Evolutionary conservation across 2,797 vertebrate genomes (phyloP), one percentile per base, ranked within the genome.

Genomic region (Crax fasciolata): DNA sequence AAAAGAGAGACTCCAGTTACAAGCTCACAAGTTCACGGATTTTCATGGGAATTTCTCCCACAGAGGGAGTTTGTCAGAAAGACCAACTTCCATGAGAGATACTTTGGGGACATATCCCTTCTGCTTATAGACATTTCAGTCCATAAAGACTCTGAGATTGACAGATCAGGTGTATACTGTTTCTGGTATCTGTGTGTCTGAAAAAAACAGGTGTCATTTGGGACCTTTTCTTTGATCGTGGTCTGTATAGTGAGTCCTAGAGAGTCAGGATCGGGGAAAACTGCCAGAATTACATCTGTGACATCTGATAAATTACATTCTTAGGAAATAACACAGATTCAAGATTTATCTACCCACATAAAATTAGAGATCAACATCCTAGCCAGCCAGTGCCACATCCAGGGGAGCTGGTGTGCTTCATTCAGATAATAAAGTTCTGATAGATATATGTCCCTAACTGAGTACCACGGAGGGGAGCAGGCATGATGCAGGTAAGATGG

Each of bases 231-330:
- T 83, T 84, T 52, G 28, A 35, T 7, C 2, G 1, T 55, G 6
- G 5, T 20, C 25, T 58, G 70, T 54, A 1, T 68, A 23, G 5
- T 61, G 93, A 75, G 17, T 76, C 4, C 49, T 49, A 44, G 18
- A 35, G 4, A 38, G 21, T 19, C 61, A 77, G 0, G 0, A 28
- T 0, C 41, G 14, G 32, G 28, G 21, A 15, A 74, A 71, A 70
- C 27, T 54, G 4, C 13, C 28, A 54, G 11, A 72, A 79, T 65
- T 3, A 79, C 75, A 16, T 35, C 24, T 44, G 14, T 51, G 8
- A 11, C 3, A 1, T 27, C 49, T 54, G 43, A 21, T 62, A 62
- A 23, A 39, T 7, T 78, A 30, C 30, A 27, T 46, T 89, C 39
- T 89, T 58, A 58, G 35, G 20, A 48, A 63, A 30, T 44, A 66